Conservation (phyloP, 2,113 vertebrate genomes). For the Hypanus sabinus region DNA sequence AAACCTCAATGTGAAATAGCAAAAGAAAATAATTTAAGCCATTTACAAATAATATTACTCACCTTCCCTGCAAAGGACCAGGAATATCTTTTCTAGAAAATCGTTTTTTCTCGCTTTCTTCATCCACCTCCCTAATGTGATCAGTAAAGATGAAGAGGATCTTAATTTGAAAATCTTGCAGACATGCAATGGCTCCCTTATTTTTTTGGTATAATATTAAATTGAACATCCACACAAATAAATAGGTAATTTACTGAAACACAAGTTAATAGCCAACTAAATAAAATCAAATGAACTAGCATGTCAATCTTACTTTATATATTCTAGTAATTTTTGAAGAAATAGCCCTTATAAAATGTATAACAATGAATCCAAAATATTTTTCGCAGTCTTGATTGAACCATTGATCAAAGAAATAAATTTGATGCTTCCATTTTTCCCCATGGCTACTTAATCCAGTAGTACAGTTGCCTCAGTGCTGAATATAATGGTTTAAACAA, state of each 20-base stretch:
- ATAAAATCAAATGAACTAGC: background rate
- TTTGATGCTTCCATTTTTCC: background rate
- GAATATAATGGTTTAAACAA: background rate
- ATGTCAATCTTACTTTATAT: background rate
- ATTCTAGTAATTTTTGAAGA: background rate
- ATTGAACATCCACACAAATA: background rate
- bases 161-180: background rate
- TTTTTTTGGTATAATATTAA: background rate
- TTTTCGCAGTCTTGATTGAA: no score
- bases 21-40: background rate
- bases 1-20: background rate
- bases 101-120: conserved; percentile 58
- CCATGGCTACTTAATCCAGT: background rate
- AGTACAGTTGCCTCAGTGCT: background rate
- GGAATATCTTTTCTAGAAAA: conserved; percentile 73
- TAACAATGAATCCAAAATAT: background rate
- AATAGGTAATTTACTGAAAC: background rate
- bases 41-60: conserved; percentile 41
- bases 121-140: conserved; percentile 60
- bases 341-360: background rate
- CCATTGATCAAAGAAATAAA: background rate
- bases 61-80: conserved; percentile 89
- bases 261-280: background rate
- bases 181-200: background rate
- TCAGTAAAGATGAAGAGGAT: conserved; percentile 41